Evolutionary conservation across 2,113 vertebrate genomes (phyloP).

Genomic region (Phyllopteryx taeniolatus): DNA sequence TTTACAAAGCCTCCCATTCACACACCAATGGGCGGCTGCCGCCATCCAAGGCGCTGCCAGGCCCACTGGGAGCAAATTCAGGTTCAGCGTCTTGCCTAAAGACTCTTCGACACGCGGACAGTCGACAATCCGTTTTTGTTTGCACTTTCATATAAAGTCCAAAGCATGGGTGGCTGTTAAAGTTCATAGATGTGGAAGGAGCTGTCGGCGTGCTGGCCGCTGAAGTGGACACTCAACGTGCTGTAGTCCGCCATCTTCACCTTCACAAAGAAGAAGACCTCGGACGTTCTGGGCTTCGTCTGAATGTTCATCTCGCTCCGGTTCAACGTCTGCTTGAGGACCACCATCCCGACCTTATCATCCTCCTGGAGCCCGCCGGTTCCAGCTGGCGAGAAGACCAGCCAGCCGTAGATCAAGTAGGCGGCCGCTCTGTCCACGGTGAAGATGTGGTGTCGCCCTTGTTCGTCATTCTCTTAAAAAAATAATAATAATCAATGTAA

Average conservation of each 20-base stretch:
- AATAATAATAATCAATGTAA: not conserved
- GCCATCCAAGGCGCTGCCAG: no score
- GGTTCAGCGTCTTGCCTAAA: no score
- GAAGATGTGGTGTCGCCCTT: constrained; percentile 21
- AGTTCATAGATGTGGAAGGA: constrained; percentile 32
- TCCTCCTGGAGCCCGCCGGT: accelerated
- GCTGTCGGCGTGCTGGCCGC: not conserved
- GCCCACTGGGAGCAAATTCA: no score
- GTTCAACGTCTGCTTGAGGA: accelerated
- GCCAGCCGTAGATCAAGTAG: constrained; percentile 41
- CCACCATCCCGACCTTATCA: not conserved
- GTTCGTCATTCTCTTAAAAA: not conserved
- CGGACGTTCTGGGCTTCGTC: accelerated
- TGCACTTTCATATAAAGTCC: not conserved
- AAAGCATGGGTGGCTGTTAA: not conserved
- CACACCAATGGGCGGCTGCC: no score
- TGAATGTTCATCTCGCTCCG: accelerated
- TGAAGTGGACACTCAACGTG: constrained; percentile 12
- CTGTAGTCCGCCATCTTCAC: accelerated
- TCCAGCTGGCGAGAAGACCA: not conserved
- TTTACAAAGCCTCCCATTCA: no score
- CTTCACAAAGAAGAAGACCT: not conserved
- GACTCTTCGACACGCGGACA: no score
- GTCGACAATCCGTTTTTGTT: not conserved
- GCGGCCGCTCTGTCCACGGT: not conserved